Evolutionary conservation across 2,113 vertebrate species (phyloP), one percentile per base, ranked within the genome.

Genomic region (Xenotilapia leptura): DNA sequence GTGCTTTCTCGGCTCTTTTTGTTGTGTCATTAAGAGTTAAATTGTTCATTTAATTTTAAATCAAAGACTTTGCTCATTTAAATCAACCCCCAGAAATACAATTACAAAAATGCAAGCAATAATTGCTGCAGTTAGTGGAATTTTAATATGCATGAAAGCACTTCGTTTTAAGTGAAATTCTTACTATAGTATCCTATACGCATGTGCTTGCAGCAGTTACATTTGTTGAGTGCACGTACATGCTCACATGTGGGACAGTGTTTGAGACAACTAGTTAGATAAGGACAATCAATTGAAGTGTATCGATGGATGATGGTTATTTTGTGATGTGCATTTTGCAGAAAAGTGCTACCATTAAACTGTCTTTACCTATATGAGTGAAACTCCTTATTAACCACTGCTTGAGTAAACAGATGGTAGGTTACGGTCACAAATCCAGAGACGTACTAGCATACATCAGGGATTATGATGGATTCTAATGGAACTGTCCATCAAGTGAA

Each of bases 401-500:
- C 45, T 83, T 56, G 53, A 55, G 79, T n/a, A 86, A 90, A 80
- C 89, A 92, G 91, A 89, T 87, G 86, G 70, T 26, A 33, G 84
- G 21, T 86, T 54, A 60, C 47, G 42, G 33, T 38, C 38, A 45
- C 83, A 79, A 23, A 77, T 60, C 7, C 36, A 58, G 73, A 45
- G 73, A 51, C 1, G 79, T 56, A 79, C 31, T 40, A 31, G 70
- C 70, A 73, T 53, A 55, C 85, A 83, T 60, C 45, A 68, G 53
- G 80, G 80, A 77, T 55, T 45, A 45, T 31, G 83, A 62, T 73
- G 38, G 47, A 88, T 83, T 83, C 62, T 94, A 92, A 94, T 94
- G 82, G 87, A 94, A 90, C 88, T 93, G 91, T 93, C 93, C 53
- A 47, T 96, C 93, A 90, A 90, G 68, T 77, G 73, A 86, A 93